phyloP scores from a whole-genome alignment of 2,888 invertebrate species.

The Pandemis heparana region DNA sequence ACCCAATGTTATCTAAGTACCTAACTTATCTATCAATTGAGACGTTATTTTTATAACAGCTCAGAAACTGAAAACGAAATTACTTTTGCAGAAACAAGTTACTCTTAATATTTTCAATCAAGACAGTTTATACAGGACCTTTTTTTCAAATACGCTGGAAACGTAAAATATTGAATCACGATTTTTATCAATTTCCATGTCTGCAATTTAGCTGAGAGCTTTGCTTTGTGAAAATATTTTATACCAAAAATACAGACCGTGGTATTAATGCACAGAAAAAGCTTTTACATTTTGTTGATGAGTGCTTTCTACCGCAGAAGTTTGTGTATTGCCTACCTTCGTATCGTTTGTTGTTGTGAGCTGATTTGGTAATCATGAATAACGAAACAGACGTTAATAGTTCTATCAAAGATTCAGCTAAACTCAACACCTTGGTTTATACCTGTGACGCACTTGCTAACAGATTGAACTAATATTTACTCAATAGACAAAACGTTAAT shows the following conservation, averaged over 20 bases:
- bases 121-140: neutral
- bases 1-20: neutral
- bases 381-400: slow-evolving; percentile 33
- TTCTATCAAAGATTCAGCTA: slow-evolving; percentile 30
- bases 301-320: slow-evolving; percentile 18
- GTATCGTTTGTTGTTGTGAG: slow-evolving; percentile 36
- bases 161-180: slow-evolving; percentile 12
- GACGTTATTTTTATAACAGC: neutral
- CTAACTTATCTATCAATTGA: neutral
- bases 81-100: neutral
- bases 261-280: slow-evolving; percentile 32
- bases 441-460: slow-evolving; percentile 34
- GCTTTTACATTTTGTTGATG: slow-evolving; percentile 29
- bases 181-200: slow-evolving; percentile 16
- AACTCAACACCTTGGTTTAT: slow-evolving; percentile 30
- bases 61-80: neutral
- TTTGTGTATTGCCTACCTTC: slow-evolving; percentile 4
- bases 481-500: slow-evolving; percentile 30
- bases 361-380: slow-evolving; percentile 28
- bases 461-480: slow-evolving; percentile 35
- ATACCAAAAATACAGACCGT: slow-evolving; percentile 18
- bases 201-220: slow-evolving; percentile 29
- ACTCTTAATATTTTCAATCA: neutral
- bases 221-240: slow-evolving; percentile 28
- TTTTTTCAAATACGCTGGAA: slow-evolving; percentile 3